Percentiles rank a stretch among this genome's conserved stretches.
Conservation (phyloP, 1,140 invertebrate species). For the Platorchestia sp. region DNA sequence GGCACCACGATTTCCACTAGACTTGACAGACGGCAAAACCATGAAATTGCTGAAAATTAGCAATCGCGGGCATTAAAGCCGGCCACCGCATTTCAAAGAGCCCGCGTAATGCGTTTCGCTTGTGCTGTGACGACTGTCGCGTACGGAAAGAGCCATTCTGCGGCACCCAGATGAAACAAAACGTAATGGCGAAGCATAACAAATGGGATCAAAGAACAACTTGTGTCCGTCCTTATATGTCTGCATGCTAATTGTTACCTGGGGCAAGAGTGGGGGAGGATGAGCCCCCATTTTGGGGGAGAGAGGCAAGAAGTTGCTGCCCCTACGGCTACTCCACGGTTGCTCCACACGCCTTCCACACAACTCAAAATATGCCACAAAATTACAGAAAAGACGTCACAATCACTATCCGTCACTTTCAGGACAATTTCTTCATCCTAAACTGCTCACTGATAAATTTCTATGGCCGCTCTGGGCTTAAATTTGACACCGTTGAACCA, state of each 20-base stretch:
- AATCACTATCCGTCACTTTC: background rate
- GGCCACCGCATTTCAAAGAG: too few relatives aligned
- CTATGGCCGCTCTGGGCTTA: background rate
- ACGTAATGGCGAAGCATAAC: background rate
- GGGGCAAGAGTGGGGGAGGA: constrained; percentile 38
- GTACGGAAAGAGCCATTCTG: background rate
- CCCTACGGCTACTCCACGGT: constrained; percentile 39
- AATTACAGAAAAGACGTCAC: background rate
- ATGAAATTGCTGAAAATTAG: too few relatives aligned
- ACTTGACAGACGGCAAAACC: too few relatives aligned
- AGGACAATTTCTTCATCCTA: background rate
- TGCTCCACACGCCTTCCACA: constrained; percentile 12
- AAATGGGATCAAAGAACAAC: constrained; percentile 26
- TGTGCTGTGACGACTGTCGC: background rate
- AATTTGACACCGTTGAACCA: background rate
- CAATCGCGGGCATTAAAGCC: too few relatives aligned
- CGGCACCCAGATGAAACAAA: background rate
- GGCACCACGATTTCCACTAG: too few relatives aligned
- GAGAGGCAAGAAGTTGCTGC: constrained; percentile 41
- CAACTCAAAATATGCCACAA: constrained; percentile 49
- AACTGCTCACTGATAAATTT: background rate
- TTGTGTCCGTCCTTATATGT: constrained; percentile 26
- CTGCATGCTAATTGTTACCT: constrained; percentile 53
- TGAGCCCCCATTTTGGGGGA: constrained; percentile 32
- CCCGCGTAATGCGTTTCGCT: background rate